Base-by-base conservation (phyloP, 2,113 vertebrate species). In the Lampris incognitus region DNA sequence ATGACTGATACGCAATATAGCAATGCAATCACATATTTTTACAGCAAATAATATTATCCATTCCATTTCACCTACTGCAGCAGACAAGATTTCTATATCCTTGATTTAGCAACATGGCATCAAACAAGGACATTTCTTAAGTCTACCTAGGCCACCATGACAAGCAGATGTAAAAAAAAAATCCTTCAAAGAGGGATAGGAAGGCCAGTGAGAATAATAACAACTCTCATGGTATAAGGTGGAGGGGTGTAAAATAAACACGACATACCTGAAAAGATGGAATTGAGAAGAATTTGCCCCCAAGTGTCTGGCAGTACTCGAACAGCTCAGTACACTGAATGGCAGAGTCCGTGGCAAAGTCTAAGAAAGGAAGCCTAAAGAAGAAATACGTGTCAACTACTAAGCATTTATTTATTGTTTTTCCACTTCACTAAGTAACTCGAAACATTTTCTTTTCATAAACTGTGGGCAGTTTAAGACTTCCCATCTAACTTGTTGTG, bases 261-360 rank as follows among this genome's bases (percentile, higher is more conserved):
- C 1, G 5, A 44, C 1, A 0, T 94, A 98, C 97, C 97, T 98
- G 96, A 87, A 98, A 97, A 9, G 95, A 91, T 5, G 95, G 92
- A 49, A 97, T 86, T 82, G 92, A 94, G 78, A 91, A 90, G 40
- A 57, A 10, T 2, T 95, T 91, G 44, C 81, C 90, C 36, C 85
- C 91, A 11, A 98, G 93, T 72, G 87, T 92, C 89, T 93, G 96
- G 78, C 95, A 95, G 75, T 97, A 98, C 79, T 98, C 96, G 0
- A 96, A 95, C 85, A 97, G 78, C 81, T 98, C 97, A 1, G 92
- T 97, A 88, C 95, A 89, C 82, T 95, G 97, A 89, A 98, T 96
- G 49, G 89, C 92, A 55, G 94, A 85, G 0, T 91, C 95, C 37
- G 87, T 93, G 73, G 95, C 95, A 78, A 98, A 98, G 79, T 85